Evolutionary conservation across 2,113 vertebrate species (phyloP).

Genomic region (Xiphorhynchus elegans): DNA sequence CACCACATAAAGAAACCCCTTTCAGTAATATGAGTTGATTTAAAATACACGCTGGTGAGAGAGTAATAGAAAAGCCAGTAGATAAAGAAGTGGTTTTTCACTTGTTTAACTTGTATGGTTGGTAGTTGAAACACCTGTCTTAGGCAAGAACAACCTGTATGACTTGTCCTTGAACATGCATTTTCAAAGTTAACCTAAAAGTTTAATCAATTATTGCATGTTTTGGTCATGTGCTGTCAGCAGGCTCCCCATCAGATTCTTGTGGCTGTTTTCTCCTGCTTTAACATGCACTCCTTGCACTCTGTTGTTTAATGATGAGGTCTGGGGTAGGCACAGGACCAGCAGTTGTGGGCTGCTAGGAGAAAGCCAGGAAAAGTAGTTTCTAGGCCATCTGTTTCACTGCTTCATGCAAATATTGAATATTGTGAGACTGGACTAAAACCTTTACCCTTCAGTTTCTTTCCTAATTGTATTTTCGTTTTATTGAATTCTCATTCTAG

Average conservation of each 20-base stretch:
- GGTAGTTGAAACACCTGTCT: not conserved
- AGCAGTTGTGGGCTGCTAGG: not conserved
- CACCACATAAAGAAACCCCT: not conserved
- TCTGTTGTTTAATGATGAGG: not conserved
- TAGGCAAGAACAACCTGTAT: not conserved
- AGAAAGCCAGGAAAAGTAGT: not conserved
- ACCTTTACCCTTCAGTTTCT: not conserved
- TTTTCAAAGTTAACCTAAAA: not conserved
- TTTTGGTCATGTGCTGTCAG: not conserved
- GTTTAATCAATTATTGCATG: not conserved
- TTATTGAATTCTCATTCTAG: not conserved
- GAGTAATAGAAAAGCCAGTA: not conserved
- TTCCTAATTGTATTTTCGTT: not conserved
- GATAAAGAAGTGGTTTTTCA: not conserved
- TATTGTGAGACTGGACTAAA: not conserved
- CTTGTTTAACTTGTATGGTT: not conserved
- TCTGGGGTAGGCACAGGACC: not conserved
- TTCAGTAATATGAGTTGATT: not conserved
- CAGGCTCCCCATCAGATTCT: not conserved
- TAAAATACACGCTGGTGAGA: not conserved
- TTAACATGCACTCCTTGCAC: not conserved
- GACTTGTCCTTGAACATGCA: not conserved
- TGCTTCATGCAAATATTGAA: not conserved
- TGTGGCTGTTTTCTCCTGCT: not conserved
- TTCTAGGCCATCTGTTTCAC: not conserved